phyloP scores from a whole-genome alignment of 1,140 invertebrate species.

The Cataglyphis hispanica region DNA sequence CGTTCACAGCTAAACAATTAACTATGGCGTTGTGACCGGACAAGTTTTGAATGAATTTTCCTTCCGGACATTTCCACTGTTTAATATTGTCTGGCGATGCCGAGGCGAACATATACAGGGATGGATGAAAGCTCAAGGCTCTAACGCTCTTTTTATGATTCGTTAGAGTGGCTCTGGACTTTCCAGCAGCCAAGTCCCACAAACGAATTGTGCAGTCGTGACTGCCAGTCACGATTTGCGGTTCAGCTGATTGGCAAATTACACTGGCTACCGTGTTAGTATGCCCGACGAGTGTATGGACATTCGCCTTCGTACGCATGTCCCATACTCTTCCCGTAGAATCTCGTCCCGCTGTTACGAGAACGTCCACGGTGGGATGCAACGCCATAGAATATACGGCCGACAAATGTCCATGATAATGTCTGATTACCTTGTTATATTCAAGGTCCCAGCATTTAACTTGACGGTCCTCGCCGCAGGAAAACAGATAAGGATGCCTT shows the following conservation, averaged over 20 bases:
- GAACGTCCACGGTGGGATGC: constrained; percentile 97
- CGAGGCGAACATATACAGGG: constrained; percentile 98
- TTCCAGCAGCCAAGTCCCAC: constrained; percentile 99
- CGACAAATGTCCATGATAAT: constrained; percentile 97
- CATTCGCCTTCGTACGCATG: constrained; percentile 99
- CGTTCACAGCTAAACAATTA: constrained; percentile 97
- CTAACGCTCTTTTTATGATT: constrained; percentile 99
- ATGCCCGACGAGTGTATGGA: constrained; percentile 97
- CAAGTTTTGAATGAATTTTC: constrained; percentile 97
- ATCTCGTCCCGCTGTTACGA: constrained; percentile 96
- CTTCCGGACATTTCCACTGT: constrained; percentile 99
- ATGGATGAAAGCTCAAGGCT: constrained; percentile 96
- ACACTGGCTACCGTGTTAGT: constrained; percentile 99
- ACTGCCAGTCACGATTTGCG: constrained; percentile 95
- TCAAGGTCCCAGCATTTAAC: constrained; percentile 99
- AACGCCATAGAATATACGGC: constrained; percentile 95
- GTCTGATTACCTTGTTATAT: constrained; percentile 99
- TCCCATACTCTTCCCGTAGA: constrained; percentile 99
- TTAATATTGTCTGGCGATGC: constrained; percentile 99
- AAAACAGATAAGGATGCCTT: constrained; percentile 98
- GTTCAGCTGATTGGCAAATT: constrained; percentile 95
- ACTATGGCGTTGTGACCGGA: constrained; percentile 99
- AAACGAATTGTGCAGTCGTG: constrained; percentile 96
- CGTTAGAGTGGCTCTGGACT: constrained; percentile 97
- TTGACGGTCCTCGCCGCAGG: constrained; percentile 98